Evolutionary conservation across 2,113 vertebrate genomes (phyloP).

Genomic region (Vireo altiloquus): DNA sequence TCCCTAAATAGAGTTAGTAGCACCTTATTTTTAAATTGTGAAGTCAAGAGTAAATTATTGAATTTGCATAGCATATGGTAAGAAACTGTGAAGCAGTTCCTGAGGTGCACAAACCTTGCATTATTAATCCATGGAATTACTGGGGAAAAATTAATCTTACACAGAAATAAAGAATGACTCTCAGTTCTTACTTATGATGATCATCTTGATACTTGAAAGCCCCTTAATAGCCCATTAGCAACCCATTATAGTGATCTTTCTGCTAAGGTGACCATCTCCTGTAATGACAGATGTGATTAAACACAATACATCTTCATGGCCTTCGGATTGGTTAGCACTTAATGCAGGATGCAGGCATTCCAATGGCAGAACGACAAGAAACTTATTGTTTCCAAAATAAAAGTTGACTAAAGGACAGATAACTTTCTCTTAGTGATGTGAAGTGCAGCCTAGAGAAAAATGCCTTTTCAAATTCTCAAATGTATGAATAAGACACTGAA

Average conservation of each 20-base stretch:
- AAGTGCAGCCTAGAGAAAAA: background rate
- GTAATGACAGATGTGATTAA: background rate
- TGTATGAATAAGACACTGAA: background rate
- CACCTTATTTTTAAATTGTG: constrained; percentile 1
- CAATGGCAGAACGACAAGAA: background rate
- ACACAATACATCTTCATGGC: background rate
- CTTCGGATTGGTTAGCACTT: background rate
- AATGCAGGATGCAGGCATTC: background rate
- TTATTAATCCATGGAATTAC: constrained; percentile 40
- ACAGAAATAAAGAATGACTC: constrained; percentile 16
- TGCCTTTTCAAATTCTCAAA: background rate
- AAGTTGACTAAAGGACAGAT: background rate
- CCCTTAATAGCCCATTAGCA: constrained; percentile 27
- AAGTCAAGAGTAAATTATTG: constrained; percentile 25
- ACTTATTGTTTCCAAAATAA: background rate
- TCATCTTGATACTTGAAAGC: constrained; percentile 12
- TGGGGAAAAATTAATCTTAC: constrained; percentile 31
- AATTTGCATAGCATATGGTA: constrained; percentile 48
- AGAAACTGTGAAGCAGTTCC: constrained; percentile 19
- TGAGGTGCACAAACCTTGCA: constrained; percentile 49
- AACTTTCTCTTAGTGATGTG: background rate
- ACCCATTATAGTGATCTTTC: background rate
- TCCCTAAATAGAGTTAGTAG: background rate
- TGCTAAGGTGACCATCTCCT: constrained; percentile 30
- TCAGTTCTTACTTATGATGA: constrained; percentile 12